Evolutionary conservation across 1,140 invertebrate species (phyloP), one percentile per base, ranked within the genome.

Genomic region (Drosophila carrolli): DNA sequence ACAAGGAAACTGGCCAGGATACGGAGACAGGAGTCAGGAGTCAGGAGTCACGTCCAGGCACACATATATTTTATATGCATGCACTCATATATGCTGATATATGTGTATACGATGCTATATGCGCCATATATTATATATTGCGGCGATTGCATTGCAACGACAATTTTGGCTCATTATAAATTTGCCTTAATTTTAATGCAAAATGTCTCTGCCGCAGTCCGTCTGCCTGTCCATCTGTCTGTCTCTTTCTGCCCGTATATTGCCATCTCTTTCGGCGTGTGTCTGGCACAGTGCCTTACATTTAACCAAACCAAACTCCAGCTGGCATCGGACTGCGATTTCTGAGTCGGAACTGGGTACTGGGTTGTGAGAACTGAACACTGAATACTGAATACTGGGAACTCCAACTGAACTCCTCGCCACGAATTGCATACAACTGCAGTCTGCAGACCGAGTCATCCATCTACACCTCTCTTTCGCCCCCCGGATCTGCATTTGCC

Each of bases 171-270:
- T 88, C 83, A 88, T 88, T 88, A 80, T 88, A 89, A 89, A 88
- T 83, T 88, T 88, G 65, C 71, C 83, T 89, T 89, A 88, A 88
- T 88, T 89, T 88, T 88, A 88, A 88, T 88, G 85, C 76, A 89
- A 89, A 88, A 89, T 86, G 74, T 71, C 63, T 46, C 68, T 76
- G 82, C 38, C 78, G 60, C 60, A 58, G 44, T 68, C 50, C 38
- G 53, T 41, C 47, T 53, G 38, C 19, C 61, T 6, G 19, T 48
- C 29, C 35, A n/a, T 35, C 38, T 37, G 23, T 48, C 48, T 51
- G 14, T 63, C 32, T 61, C 19, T 29, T n/a, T 19, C 11, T 47
- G 5, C 27, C 9, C 43, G 23, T 59, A 40, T 37, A 16, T 27
- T 19, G 51, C 48, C 60, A 16, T 60, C 61, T 54, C 54, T 62